These are phyloP conservation scores for Platycnemis pennipes DNA, from an alignment of 2,888 invertebrate genomes.

Conservation along the genomic window DNA sequence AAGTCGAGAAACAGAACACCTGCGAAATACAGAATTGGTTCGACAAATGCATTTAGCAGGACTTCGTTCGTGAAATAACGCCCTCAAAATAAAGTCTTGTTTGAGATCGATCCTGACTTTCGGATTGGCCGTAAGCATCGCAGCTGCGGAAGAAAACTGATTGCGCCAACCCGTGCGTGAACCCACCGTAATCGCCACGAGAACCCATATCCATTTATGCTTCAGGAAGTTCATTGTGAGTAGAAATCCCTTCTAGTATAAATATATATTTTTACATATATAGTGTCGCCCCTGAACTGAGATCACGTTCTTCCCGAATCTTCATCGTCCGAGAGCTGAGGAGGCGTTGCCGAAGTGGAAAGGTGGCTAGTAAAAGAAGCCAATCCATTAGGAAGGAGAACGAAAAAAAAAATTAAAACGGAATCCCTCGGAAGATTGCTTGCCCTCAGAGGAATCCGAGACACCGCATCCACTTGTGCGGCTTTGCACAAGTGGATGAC, in stretches of 20 bases:
- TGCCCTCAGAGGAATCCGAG: background rate
- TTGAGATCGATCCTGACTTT: background rate
- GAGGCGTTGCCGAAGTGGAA: background rate
- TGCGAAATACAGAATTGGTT: too few relatives aligned
- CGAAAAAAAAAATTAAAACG: background rate
- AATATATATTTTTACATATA: background rate
- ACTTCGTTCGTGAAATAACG: background rate
- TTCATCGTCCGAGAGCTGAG: background rate
- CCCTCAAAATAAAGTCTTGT: background rate
- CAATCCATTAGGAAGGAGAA: slow-evolving; percentile 15
- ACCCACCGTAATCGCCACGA: background rate
- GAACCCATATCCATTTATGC: background rate
- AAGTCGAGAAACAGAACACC: too few relatives aligned
- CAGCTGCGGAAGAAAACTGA: background rate
- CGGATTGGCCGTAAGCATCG: background rate
- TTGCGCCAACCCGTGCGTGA: background rate
- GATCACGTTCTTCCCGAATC: background rate
- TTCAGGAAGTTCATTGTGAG: background rate
- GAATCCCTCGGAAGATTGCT: background rate
- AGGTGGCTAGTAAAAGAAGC: background rate
- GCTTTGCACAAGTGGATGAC: background rate
- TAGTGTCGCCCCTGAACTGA: background rate
- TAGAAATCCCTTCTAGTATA: too few relatives aligned
- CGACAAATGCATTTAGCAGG: background rate
- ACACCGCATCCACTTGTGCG: background rate